Base-by-base conservation (phyloP, 2,797 vertebrate genomes). In the Synaphobranchus kaupii region DNA sequence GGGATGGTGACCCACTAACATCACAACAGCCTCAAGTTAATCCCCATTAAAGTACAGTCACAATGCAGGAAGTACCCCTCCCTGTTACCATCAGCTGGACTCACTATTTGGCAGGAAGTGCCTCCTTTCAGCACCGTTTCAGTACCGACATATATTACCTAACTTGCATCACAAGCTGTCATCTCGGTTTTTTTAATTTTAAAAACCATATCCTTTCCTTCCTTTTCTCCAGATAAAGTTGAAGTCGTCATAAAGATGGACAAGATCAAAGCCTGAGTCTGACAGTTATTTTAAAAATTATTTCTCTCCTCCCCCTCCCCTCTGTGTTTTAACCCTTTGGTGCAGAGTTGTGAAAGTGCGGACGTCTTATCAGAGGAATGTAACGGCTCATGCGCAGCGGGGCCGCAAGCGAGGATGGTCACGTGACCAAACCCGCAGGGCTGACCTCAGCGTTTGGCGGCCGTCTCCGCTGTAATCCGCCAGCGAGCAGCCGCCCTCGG, bases 91-190 rank as follows among this genome's bases (percentile, higher is more conserved):
- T 94, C 92, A 94, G 92, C 92, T 90, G 86, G 93, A 92, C 92
- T 94, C 95, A 96, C 94, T 96, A 96, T 95, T 95, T 97, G 95
- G 95, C 96, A 97, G 95, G 94, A 94, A 97, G 91, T 93, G 90
- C 90, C 93, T 93, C 93, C 91, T 92, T 92, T 96, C 92, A 92
- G 92, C 94, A 90, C 85, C 90, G 93, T 94, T 89, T 93, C 94
- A 91, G 89, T 95, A 85, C 78, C 52, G 93, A 94, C 92, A 93
- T 93, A 93, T 90, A 90, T 90, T 90, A 92, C 92, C 92, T 89
- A 91, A 86, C 87, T 90, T 89, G 87, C 91, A 90, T 92, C 91
- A 86, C 86, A 85, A 58, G 88, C 82, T 73, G 87, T 66, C 87
- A 83, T 66, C 83, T 39, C 94, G 93, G 78, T 94, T 94, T 93